A percentile compares a stretch with the other conserved stretches of the same genome.
Conservation (phyloP, 2,888 invertebrate species). For the Pogonocherus hispidulus region DNA sequence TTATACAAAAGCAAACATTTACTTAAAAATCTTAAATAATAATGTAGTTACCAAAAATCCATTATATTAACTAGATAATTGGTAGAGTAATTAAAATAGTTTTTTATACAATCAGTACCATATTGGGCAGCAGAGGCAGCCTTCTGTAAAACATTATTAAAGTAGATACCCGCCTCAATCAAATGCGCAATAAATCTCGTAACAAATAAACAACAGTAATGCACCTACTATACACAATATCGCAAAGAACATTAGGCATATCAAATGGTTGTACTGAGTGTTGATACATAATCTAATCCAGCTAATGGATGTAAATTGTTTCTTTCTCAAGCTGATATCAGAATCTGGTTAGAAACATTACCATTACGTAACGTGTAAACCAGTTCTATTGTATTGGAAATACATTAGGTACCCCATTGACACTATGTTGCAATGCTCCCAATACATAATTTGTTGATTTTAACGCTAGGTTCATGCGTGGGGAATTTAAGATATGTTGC, state of each 20-base stretch:
- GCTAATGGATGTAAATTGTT: constrained; percentile 33
- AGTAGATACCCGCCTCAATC: no score
- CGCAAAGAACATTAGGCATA: not conserved
- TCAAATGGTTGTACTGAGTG: constrained; percentile 8
- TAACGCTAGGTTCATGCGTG: not conserved
- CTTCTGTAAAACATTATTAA: no score
- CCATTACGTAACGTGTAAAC: not conserved
- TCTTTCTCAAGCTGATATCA: constrained; percentile 9
- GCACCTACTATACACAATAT: not conserved
- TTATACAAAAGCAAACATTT: no score
- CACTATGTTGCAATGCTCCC: not conserved
- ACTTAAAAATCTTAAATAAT: no score
- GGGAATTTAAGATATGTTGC: no score
- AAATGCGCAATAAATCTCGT: not conserved
- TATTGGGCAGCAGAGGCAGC: no score
- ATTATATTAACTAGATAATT: no score
- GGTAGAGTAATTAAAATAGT: no score
- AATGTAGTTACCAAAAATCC: no score
- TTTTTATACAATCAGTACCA: no score
- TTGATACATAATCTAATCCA: constrained; percentile 32
- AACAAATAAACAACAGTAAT: not conserved
- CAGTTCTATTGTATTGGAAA: constrained; percentile 7
- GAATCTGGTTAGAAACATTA: not conserved
- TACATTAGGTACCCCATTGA: constrained; percentile 3
- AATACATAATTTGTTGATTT: not conserved